Conservation (phyloP, 2,797 vertebrate species). For the Pyrocephalus nanus region DNA sequence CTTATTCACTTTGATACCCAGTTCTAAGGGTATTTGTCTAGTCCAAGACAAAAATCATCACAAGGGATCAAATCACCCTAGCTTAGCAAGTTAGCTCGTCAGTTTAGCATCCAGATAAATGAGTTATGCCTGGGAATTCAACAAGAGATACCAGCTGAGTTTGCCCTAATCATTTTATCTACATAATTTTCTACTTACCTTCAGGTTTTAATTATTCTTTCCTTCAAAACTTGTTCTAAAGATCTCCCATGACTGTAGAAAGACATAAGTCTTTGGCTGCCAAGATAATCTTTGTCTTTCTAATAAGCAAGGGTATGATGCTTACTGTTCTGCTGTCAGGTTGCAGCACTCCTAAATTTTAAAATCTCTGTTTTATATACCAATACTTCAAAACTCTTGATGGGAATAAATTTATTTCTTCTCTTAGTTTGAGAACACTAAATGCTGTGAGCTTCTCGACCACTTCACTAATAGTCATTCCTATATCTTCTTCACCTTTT, state of each 20-base stretch:
- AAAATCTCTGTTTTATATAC: background rate
- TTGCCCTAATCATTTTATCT: background rate
- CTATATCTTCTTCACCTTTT: background rate
- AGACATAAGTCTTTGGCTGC: background rate
- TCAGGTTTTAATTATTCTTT: background rate
- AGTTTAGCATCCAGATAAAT: background rate
- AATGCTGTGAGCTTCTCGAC: background rate
- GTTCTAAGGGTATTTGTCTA: background rate
- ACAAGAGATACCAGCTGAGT: background rate
- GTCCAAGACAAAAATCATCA: background rate
- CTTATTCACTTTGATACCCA: background rate
- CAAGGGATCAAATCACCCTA: background rate
- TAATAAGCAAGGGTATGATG: background rate
- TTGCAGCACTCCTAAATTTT: background rate
- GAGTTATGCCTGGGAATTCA: background rate
- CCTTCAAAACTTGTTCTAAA: conserved; percentile 5
- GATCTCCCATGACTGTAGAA: background rate
- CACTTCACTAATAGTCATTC: background rate
- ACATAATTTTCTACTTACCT: background rate
- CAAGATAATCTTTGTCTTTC: background rate
- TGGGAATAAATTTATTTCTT: background rate
- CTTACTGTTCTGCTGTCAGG: background rate
- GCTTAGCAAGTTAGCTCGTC: background rate
- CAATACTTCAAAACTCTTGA: background rate
- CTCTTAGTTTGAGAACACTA: background rate